Base-by-base conservation (phyloP, 2,113 vertebrate species). In the Plecotus auritus region DNA sequence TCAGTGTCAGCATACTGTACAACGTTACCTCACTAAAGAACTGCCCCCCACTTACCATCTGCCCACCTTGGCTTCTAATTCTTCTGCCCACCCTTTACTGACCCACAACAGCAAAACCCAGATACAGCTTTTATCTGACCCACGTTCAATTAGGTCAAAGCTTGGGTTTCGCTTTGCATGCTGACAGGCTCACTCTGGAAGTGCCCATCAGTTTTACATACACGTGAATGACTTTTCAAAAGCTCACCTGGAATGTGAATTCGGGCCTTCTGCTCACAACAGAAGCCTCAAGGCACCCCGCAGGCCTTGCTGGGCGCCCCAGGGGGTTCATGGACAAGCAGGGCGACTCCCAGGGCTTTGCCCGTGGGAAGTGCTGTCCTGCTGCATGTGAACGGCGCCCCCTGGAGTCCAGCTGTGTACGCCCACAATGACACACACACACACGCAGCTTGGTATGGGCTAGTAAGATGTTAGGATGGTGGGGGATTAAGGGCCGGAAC, bases 291-390 rank as follows among this genome's bases (percentile, higher is more conserved):
- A 40, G 64, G 32, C 69, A 37, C 47, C 45, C 20, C 12, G 1
- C 12, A 45, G 14, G 5, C 26, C 59, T n/a, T 26, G 78, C 47
- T 74, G 28, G 2, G n/a, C 11, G 66, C 35, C n/a, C n/a, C 16
- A 2, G 32, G 32, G 51, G 17, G 20, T 16, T 17, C 76, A 1
- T 1, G 1, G 4, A 37, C 23, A 12, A 61, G 47, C 5, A 0
- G 56, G 81, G 49, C 20, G 6, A 4, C 30, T 10, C 7, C 1
- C 9, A 40, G 1, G 40, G 83, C 40, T 23, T 4, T 8, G 32
- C 69, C 28, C 14, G 8, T 3, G 42, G 56, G 42, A 84, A 37
- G 4, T 5, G 30, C 30, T 77, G 17, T 47, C 9, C 7, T 1
- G 20, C 54, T 12, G 9, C 7, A 5, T 0, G 4, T 0, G 20